Evolutionary conservation across 2,113 vertebrate genomes (phyloP).

Genomic region (Pholis gunnellus): DNA sequence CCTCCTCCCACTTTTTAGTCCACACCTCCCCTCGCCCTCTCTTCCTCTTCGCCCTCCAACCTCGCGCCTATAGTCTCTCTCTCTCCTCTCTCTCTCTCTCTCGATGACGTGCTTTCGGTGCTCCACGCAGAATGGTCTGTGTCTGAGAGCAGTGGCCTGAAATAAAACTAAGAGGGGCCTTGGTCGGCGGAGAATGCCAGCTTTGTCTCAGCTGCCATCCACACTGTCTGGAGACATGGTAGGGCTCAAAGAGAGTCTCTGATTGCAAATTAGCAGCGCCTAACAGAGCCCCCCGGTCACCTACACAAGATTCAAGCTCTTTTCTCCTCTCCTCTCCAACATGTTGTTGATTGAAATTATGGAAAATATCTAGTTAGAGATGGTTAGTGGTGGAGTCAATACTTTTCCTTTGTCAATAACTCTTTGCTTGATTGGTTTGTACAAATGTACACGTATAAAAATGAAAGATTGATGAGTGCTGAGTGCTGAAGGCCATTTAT

Average conservation of each 20-base stretch:
- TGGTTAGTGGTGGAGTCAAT: background rate
- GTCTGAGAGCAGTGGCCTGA: slow-evolving; percentile 82
- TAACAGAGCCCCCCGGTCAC: slow-evolving; percentile 56
- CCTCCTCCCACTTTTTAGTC: slow-evolving; percentile 65
- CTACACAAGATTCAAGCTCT: slow-evolving; percentile 22
- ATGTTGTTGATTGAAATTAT: slow-evolving; percentile 9
- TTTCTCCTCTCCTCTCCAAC: background rate
- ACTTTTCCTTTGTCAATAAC: slow-evolving; percentile 11
- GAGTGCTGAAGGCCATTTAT: slow-evolving; percentile 42
- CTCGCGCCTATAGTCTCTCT: slow-evolving; percentile 48
- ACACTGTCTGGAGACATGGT: slow-evolving; percentile 79
- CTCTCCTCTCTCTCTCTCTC: slow-evolving; percentile 53
- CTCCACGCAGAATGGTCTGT: slow-evolving; percentile 75
- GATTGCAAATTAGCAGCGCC: slow-evolving; percentile 81
- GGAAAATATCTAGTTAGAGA: background rate
- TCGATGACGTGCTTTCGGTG: slow-evolving; percentile 64
- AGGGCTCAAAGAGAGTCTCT: slow-evolving; percentile 76
- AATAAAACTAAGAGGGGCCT: slow-evolving; percentile 81
- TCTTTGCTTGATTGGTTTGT: slow-evolving; percentile 30
- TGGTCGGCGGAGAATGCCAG: slow-evolving; percentile 74
- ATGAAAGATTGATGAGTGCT: slow-evolving; percentile 58
- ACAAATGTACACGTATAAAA: slow-evolving; percentile 1
- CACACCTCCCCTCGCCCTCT: slow-evolving; percentile 38
- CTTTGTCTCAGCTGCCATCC: slow-evolving; percentile 84
- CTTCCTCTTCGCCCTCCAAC: slow-evolving; percentile 43